Evolutionary conservation across 2,113 vertebrate species (phyloP).

Genomic region (Takifugu bimaculatus): DNA sequence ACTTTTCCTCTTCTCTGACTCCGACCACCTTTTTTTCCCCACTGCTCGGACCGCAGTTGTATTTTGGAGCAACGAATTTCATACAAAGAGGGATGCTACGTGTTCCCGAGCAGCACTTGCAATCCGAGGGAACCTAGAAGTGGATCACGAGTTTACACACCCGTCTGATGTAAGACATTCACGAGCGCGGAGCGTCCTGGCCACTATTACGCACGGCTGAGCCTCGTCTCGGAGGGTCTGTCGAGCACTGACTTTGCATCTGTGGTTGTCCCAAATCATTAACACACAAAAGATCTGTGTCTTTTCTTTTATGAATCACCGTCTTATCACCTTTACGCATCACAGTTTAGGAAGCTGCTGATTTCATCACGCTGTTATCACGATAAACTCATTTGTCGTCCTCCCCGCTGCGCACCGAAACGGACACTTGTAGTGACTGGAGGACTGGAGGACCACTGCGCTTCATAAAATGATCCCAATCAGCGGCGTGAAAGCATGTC

Average conservation of each 20-base stretch:
- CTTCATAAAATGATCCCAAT: conserved; percentile 68
- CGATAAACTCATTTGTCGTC: conserved; percentile 57
- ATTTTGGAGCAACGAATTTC: conserved; percentile 58
- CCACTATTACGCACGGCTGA: conserved; percentile 53
- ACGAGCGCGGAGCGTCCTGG: conserved; percentile 38
- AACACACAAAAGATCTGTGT: conserved; percentile 44
- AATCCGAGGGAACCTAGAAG: conserved; percentile 72
- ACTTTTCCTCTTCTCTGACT: conserved; percentile 2
- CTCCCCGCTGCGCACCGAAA: conserved; percentile 53
- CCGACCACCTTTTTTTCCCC: conserved; percentile 35
- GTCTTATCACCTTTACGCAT: conserved; percentile 17
- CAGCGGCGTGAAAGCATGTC: conserved; percentile 64
- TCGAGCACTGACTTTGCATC: conserved; percentile 21
- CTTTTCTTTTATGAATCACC: neutral
- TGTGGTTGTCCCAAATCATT: conserved; percentile 44
- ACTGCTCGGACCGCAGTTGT: conserved; percentile 29
- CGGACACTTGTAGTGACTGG: conserved; percentile 49
- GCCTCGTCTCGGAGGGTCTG: conserved; percentile 26
- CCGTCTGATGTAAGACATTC: conserved; percentile 59
- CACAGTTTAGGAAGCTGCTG: conserved; percentile 52
- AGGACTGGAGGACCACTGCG: conserved; percentile 43
- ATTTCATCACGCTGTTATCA: conserved; percentile 59
- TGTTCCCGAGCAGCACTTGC: conserved; percentile 68
- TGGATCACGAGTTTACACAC: conserved; percentile 48
- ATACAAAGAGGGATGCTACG: conserved; percentile 72